These are phyloP conservation scores for Alaudala cheleensis DNA, from an alignment of 2,113 vertebrate genomes.

Conservation along the genomic window DNA sequence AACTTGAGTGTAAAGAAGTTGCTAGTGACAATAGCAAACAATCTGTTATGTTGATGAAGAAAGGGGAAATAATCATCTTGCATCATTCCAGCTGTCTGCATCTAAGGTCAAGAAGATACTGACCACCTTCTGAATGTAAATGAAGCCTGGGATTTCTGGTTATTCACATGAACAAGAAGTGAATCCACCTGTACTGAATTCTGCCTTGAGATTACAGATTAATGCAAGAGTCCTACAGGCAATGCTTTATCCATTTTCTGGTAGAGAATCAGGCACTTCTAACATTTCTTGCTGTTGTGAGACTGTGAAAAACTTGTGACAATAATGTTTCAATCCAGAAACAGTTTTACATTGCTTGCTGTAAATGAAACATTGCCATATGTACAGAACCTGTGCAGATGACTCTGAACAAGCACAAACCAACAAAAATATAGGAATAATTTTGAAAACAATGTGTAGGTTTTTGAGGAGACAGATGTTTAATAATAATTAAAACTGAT, in stretches of 20 bases:
- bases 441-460: not conserved
- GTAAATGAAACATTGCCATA: not conserved
- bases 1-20: not conserved
- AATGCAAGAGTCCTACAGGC: not conserved
- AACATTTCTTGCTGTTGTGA: not conserved
- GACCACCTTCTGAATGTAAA: not conserved
- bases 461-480: not conserved
- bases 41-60: not conserved
- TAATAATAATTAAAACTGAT: not conserved
- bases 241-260: not conserved
- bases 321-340: not conserved
- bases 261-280: not conserved
- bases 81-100: fast-evolving
- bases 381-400: not conserved
- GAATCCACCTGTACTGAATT: not conserved
- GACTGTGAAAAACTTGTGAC: not conserved
- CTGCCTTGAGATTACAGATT: not conserved
- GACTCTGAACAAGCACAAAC: not conserved
- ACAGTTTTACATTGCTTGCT: not conserved
- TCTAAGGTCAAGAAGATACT: not conserved
- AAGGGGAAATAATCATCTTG: not conserved
- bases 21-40: not conserved
- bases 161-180: not conserved
- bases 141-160: fast-evolving
- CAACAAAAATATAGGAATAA: not conserved